Evolutionary conservation across 2,888 invertebrate species (phyloP).

Genomic region (Prosopocoilus inquinatus): DNA sequence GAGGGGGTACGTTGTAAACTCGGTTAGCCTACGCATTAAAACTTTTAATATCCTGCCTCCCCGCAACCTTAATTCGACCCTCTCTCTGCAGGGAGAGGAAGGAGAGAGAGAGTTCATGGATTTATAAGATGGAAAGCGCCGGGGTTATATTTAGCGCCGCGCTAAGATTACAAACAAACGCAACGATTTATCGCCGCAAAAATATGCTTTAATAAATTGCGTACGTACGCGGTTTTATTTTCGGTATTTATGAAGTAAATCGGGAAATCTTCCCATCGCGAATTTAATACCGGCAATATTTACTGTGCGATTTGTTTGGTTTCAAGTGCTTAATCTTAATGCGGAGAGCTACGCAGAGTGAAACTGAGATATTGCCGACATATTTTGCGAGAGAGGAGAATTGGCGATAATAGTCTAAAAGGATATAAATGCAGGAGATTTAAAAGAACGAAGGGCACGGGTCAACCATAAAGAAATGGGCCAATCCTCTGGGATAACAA

Average conservation of each 20-base stretch:
- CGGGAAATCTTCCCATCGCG: too few relatives aligned
- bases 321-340: slow-evolving; percentile 3
- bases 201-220: too few relatives aligned
- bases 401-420: slow-evolving; percentile 45
- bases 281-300: not conserved
- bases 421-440: slow-evolving; percentile 44
- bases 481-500: slow-evolving; percentile 42
- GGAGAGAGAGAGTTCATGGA: too few relatives aligned
- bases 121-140: too few relatives aligned
- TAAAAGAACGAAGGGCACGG: slow-evolving; percentile 40
- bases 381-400: slow-evolving; percentile 36
- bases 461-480: slow-evolving; percentile 44
- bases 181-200: too few relatives aligned
- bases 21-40: not conserved
- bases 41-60: not conserved
- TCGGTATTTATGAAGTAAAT: too few relatives aligned
- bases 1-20: not conserved
- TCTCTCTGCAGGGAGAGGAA: not conserved
- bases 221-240: too few relatives aligned
- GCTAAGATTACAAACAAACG: too few relatives aligned
- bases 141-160: too few relatives aligned
- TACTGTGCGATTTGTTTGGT: not conserved
- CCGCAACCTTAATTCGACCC: not conserved
- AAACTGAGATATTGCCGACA: slow-evolving; percentile 38
- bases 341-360: slow-evolving; percentile 12